A percentile compares a stretch with the other conserved stretches of the same genome.
Evolutionary conservation across 2,888 invertebrate genomes (phyloP).

Genomic region (Leptopilina myrica): DNA sequence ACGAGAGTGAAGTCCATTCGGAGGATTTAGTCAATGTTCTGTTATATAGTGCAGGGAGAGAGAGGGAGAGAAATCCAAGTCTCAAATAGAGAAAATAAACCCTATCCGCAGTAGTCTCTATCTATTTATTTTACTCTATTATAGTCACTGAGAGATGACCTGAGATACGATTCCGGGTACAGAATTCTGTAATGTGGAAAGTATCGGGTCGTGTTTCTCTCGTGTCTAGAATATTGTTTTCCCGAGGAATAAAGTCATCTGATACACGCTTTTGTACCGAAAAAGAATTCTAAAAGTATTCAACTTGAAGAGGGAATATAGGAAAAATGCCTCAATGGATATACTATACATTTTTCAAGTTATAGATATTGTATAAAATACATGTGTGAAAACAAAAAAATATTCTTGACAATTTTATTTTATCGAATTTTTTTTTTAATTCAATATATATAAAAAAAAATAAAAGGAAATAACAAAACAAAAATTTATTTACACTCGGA

Average conservation of each 20-base stretch:
- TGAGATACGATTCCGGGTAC: conserved; percentile 23
- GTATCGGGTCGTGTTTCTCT: conserved; percentile 26
- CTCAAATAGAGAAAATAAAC: conserved; percentile 32
- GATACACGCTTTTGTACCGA: not conserved
- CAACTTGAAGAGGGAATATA: not conserved
- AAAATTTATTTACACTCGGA: no score
- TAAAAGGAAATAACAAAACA: no score
- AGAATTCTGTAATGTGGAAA: conserved; percentile 36
- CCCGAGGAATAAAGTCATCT: conserved; percentile 12
- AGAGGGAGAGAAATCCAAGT: conserved; percentile 22
- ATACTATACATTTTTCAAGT: no score
- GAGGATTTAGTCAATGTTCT: conserved; percentile 49
- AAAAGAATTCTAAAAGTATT: conserved; percentile 4
- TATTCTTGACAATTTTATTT: no score
- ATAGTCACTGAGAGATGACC: conserved; percentile 22
- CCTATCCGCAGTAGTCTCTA: not conserved
- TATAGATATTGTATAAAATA: no score
- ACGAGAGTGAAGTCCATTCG: conserved; percentile 48
- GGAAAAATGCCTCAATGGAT: conserved; percentile 1
- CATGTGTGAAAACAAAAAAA: no score
- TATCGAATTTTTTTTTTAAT: no score
- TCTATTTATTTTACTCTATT: conserved; percentile 24
- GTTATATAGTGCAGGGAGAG: conserved; percentile 35
- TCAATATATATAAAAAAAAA: no score
- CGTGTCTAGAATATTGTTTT: conserved; percentile 39